Conservation (phyloP, 2,888 invertebrate genomes). For the Xylocampa areola region DNA sequence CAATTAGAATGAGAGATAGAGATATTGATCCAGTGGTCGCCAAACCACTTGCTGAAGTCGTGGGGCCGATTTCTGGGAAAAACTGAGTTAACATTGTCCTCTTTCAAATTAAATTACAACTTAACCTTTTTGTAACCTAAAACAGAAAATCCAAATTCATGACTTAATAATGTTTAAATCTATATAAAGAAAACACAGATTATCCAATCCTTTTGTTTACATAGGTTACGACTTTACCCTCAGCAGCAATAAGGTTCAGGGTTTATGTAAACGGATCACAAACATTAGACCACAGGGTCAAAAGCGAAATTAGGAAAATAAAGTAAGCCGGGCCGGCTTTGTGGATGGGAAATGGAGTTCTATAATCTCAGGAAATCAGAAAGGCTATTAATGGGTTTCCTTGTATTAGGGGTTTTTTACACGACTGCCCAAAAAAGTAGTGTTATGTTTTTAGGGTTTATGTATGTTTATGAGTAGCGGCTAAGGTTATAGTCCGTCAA, state of each 20-base stretch:
- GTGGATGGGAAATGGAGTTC: background rate
- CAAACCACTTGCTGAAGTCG: too few species aligned
- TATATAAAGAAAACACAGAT: slow-evolving; percentile 32
- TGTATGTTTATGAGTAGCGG: too few species aligned
- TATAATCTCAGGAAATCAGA: background rate
- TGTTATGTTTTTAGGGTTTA: too few species aligned
- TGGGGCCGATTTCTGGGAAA: too few species aligned
- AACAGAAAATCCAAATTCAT: slow-evolving; percentile 12
- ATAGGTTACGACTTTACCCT: slow-evolving; percentile 18
- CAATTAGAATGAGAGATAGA: too few species aligned
- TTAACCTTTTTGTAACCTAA: background rate
- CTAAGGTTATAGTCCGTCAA: too few species aligned
- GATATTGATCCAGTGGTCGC: too few species aligned
- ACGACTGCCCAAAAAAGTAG: too few species aligned
- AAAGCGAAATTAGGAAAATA: slow-evolving; percentile 24
- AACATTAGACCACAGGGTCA: slow-evolving; percentile 5
- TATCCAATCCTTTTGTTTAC: slow-evolving; percentile 40
- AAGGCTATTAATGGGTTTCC: background rate
- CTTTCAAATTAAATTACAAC: too few species aligned
- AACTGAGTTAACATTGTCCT: too few species aligned
- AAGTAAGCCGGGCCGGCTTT: slow-evolving; percentile 6
- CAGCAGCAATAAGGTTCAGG: slow-evolving; percentile 24
- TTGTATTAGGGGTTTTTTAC: too few species aligned
- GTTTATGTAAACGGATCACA: slow-evolving; percentile 20
- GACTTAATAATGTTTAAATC: slow-evolving; percentile 15